Conservation (phyloP, 2,797 vertebrate species). For the Ptychadena robeensis region DNA sequence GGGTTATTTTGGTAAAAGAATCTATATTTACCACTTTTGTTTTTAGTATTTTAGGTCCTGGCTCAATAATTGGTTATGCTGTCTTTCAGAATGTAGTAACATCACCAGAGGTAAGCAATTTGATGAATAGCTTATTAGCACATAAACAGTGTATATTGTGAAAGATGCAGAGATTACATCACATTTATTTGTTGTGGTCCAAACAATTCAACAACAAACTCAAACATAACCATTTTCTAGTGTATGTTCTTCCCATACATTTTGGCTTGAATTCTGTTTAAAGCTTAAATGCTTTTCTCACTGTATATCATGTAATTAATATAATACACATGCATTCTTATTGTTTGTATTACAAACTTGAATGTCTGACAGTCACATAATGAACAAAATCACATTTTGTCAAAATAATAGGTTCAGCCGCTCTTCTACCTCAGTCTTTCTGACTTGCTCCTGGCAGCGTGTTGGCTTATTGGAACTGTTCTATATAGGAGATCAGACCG, state of each 20-base stretch:
- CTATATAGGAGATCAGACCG: constrained; percentile 68
- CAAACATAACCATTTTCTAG: no score
- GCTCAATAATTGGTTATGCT: constrained; percentile 74
- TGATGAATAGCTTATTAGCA: no score
- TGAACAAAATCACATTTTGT: background rate
- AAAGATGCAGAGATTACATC: no score
- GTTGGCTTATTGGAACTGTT: constrained; percentile 80
- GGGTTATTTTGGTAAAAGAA: no score
- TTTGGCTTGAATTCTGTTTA: no score
- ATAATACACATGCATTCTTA: background rate
- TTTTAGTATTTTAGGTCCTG: constrained; percentile 76
- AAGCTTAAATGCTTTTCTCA: background rate
- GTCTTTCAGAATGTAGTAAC: constrained; percentile 71
- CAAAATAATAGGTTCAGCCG: constrained; percentile 76
- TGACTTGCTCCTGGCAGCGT: constrained; percentile 83
- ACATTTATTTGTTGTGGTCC: no score
- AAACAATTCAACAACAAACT: no score
- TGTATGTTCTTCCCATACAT: no score
- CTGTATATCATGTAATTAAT: background rate
- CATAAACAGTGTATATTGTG: no score
- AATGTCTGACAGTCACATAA: background rate
- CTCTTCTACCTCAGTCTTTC: constrained; percentile 85
- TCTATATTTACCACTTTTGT: constrained; percentile 57
- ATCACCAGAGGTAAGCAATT: constrained; percentile 74
- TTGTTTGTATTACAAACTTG: background rate